These are phyloP conservation scores for Anthoscopus minutus DNA, from an alignment of 2,113 vertebrate species.

Conservation along the genomic window DNA sequence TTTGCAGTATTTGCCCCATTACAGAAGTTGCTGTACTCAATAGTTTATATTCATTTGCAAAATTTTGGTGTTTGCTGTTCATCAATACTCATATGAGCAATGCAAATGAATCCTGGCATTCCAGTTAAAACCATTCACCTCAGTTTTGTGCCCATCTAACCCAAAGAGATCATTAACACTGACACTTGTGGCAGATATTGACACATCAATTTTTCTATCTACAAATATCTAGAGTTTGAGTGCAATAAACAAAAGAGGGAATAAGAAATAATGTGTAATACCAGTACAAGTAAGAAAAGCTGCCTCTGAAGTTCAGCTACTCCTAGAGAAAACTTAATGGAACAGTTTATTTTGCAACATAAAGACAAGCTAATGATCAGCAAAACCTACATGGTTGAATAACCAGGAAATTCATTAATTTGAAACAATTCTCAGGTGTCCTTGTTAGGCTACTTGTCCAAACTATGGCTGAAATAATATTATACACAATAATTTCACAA, in stretches of 20 bases:
- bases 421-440: background rate
- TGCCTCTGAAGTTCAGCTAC: background rate
- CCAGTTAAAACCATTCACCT: background rate
- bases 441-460: background rate
- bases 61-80: fast-evolving
- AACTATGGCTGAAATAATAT: background rate
- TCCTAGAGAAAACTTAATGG: background rate
- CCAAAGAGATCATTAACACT: background rate
- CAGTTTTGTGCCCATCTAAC: background rate
- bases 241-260: background rate
- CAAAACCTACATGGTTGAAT: background rate
- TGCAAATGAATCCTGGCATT: background rate
- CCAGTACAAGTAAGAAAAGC: background rate
- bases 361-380: background rate
- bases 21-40: background rate
- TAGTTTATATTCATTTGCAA: background rate
- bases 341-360: background rate
- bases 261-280: background rate
- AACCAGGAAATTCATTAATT: background rate
- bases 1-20: background rate
- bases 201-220: background rate
- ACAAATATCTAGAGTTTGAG: background rate
- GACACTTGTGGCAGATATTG: background rate
- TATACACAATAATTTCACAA: background rate
- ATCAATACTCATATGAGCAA: background rate